Evolutionary conservation across 1,140 invertebrate genomes (phyloP).

Genomic region (Lepidostoma basale): DNA sequence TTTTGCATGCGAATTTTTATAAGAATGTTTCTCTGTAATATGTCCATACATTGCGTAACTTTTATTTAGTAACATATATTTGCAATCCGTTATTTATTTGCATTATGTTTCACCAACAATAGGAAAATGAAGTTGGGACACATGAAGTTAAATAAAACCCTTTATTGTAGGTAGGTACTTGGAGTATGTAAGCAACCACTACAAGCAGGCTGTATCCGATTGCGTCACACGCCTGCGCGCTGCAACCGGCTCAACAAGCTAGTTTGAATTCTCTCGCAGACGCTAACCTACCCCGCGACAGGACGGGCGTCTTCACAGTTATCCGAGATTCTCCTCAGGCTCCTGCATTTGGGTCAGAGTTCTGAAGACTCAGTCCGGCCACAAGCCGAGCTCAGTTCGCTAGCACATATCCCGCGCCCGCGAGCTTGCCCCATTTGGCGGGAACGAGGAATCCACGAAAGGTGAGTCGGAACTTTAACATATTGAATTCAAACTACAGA

Average conservation of each 20-base stretch:
- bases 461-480: conserved; percentile 15
- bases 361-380: conserved; percentile 7
- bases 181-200: not conserved
- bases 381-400: not conserved
- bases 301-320: conserved; percentile 16
- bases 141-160: too few relatives aligned
- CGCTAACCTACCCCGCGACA: not conserved
- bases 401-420: not conserved
- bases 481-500: too few relatives aligned
- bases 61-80: not conserved
- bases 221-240: conserved; percentile 32
- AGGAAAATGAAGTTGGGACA: too few relatives aligned
- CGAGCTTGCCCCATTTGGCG: not conserved
- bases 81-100: not conserved
- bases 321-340: not conserved
- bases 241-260: not conserved
- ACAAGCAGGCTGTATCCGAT: not conserved
- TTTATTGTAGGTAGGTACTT: not conserved
- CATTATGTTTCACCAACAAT: not conserved
- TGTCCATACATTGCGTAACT: not conserved
- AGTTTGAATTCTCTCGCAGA: not conserved
- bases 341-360: conserved; percentile 22
- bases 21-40: not conserved
- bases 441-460: not conserved
- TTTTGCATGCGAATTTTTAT: too few relatives aligned